A percentile compares a stretch with the other conserved stretches of the same genome.
These are phyloP conservation scores for Rhipidura dahli DNA, from an alignment of 2,113 vertebrate genomes.

Conservation along the genomic window DNA sequence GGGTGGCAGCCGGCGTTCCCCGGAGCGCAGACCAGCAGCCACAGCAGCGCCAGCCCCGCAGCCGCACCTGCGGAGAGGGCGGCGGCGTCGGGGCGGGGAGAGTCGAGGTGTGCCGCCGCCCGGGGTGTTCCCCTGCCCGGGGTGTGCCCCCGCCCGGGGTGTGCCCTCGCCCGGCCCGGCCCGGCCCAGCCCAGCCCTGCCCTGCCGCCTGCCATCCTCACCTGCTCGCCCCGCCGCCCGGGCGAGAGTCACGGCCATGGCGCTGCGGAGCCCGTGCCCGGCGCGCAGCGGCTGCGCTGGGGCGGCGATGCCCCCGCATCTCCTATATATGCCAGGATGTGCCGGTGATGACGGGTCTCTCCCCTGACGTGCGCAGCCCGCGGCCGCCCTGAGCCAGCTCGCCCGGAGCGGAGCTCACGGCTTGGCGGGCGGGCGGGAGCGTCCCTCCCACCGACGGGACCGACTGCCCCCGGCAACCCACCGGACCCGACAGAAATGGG, in stretches of 20 bases:
- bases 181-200: too few species aligned
- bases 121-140: too few species aligned
- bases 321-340: background rate
- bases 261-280: background rate
- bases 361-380: background rate
- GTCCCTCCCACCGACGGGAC: background rate
- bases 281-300: background rate
- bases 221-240: background rate
- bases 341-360: background rate
- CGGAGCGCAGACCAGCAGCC: slow-evolving; percentile 49
- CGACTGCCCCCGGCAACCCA: fast-evolving
- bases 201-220: background rate
- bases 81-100: background rate
- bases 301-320: too few species aligned
- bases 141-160: too few species aligned
- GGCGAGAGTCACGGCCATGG: background rate
- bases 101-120: background rate
- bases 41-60: slow-evolving; percentile 23
- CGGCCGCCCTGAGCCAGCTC: background rate
- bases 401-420: background rate
- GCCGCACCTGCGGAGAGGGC: slow-evolving; percentile 2
- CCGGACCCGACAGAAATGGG: background rate
- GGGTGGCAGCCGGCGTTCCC: slow-evolving; percentile 49
- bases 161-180: too few species aligned
- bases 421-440: background rate